Conservation (phyloP, 1,140 invertebrate genomes). For the Drosophila triauraria region DNA sequence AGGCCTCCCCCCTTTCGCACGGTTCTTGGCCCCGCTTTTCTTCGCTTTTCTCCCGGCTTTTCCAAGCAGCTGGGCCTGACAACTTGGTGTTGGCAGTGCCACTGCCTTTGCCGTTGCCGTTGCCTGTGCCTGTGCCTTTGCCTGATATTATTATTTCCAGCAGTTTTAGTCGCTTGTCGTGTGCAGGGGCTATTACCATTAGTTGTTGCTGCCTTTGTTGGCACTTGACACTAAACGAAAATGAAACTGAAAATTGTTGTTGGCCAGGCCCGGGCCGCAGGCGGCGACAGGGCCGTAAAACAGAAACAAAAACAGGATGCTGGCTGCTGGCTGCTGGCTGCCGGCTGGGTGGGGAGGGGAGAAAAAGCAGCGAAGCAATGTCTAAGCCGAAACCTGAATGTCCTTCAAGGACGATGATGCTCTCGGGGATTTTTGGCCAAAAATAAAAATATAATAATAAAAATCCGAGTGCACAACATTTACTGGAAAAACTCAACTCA, state of each 20-base stretch:
- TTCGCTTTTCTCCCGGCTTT: constrained; percentile 25
- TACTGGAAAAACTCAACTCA: constrained; percentile 9
- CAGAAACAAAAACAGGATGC: constrained; percentile 31
- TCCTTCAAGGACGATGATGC: constrained; percentile 22
- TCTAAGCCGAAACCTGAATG: constrained; percentile 34
- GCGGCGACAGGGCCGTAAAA: constrained; percentile 47
- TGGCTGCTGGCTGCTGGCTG: not conserved
- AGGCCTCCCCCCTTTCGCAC: not conserved
- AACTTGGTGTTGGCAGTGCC: constrained; percentile 29
- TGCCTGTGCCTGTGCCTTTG: constrained; percentile 15
- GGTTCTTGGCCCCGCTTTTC: constrained; percentile 26
- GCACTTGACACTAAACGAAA: constrained; percentile 81
- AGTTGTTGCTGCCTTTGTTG: constrained; percentile 64
- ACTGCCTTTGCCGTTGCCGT: constrained; percentile 9
- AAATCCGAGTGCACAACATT: constrained; percentile 8
- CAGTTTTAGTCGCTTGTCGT: constrained; percentile 73
- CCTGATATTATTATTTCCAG: constrained; percentile 65
- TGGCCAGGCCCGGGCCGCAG: constrained; percentile 33
- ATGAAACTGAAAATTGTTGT: constrained; percentile 63
- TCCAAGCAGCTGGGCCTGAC: constrained; percentile 16
- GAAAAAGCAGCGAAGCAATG: not conserved
- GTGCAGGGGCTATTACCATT: constrained; percentile 73
- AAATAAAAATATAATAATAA: constrained; percentile 6
- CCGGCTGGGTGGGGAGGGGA: too few relatives aligned
- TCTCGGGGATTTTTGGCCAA: not conserved